Conservation (phyloP, 2,888 invertebrate species). For the Silvanus unidentatus region DNA sequence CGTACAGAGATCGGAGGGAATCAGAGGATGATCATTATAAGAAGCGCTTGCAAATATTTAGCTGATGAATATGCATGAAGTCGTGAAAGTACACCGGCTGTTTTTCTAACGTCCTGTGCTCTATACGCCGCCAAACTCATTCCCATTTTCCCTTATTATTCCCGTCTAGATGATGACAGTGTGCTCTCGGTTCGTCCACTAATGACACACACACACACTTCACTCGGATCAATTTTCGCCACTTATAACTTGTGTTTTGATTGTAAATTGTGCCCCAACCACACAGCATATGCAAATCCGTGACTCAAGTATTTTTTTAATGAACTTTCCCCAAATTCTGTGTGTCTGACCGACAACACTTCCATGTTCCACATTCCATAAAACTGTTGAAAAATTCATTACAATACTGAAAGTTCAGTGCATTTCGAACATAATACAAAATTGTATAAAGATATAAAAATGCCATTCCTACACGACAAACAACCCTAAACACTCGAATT, state of each 20-base stretch:
- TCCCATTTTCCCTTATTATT: too few relatives aligned
- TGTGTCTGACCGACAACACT: too few relatives aligned
- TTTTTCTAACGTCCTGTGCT: conserved; percentile 40
- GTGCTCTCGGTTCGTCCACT: conserved; percentile 26
- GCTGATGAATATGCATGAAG: conserved; percentile 45
- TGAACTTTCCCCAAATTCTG: too few relatives aligned
- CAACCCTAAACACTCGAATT: conserved; percentile 17
- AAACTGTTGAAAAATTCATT: too few relatives aligned
- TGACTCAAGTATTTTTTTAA: too few relatives aligned
- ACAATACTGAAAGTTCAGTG: too few relatives aligned
- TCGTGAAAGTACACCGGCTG: conserved; percentile 40
- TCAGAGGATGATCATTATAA: conserved; percentile 42
- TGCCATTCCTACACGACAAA: not conserved
- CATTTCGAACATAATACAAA: too few relatives aligned
- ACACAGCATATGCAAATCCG: conserved; percentile 34
- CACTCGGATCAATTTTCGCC: conserved; percentile 35
- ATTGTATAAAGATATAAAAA: too few relatives aligned
- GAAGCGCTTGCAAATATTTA: conserved; percentile 46
- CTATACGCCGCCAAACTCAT: conserved; percentile 12
- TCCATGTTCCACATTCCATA: too few relatives aligned
- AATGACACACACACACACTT: conserved; percentile 32
- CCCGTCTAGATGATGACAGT: conserved; percentile 6
- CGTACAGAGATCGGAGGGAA: conserved; percentile 30
- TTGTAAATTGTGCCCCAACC: conserved; percentile 33
- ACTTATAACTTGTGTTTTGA: conserved; percentile 37